Base-by-base conservation (phyloP, 1,140 invertebrate species). In the Drosophila orena region DNA sequence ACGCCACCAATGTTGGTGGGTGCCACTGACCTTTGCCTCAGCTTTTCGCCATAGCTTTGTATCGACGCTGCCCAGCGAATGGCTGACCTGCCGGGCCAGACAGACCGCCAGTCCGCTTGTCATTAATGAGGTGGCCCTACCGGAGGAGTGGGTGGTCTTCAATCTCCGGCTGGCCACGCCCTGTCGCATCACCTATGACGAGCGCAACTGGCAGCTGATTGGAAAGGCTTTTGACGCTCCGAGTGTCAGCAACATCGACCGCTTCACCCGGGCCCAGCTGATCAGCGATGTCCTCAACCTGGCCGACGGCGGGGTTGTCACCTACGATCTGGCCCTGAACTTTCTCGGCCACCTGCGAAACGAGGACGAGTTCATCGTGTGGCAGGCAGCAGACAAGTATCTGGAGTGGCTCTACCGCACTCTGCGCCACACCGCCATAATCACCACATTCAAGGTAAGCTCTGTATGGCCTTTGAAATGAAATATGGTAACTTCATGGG, bases 161-260 rank as follows among this genome's bases (percentile, higher is more conserved):
- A 59, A 59, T 10, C 20, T 59, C 1, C 43, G 42, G 3, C 10
- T 37, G 5, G 15, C 10, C 10, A 24, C 43, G 7, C 56, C 30
- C 43, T 59, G 56, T n/a, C 56, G 56, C 30, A 6, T 59, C 17
- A 37, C 8, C 56, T 59, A 59, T 44, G 56, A 59, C 20, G 44
- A 59, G 2, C 56, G 20, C 14, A 59, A 59, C n/a, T 59, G 56
- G 56, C 20, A 17, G 14, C 34, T 59, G 14, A 34, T 59, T 10
- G 30, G 10, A 11, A 5, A 17, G 34, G 43, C 30, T 8, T 6
- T 59, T 10, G 14, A 10, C 8, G 17, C 2, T 8, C 0, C 4
- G n/a, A 47, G 24, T 8, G 12, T 12, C 42, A 58, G 8, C 56
- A 43, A 17, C 15, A 35, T 58, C 4, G 56, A 59, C 17, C 17